These are phyloP conservation scores for Chamaedrilus cognettii DNA, from an alignment of 2,888 invertebrate species.

Conservation along the genomic window DNA sequence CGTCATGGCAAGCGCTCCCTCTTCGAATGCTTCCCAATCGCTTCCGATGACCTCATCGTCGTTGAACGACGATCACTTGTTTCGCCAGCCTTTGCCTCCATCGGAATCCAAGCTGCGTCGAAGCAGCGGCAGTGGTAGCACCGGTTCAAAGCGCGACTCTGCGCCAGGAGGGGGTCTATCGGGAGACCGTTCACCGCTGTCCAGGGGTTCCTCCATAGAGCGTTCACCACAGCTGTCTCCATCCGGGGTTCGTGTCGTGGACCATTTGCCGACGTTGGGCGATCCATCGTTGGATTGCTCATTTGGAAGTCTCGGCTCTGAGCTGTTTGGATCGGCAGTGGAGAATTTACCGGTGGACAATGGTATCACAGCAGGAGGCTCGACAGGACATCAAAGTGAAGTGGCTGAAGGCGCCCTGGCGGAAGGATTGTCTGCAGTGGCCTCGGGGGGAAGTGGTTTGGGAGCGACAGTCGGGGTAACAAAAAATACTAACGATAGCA, in stretches of 20 bases:
- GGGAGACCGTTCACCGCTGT: background rate
- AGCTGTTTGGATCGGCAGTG: background rate
- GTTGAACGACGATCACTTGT: slow-evolving; percentile 1
- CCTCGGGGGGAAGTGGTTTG: too few relatives aligned
- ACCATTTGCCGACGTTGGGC: background rate
- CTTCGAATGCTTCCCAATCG: background rate
- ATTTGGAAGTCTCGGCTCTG: too few relatives aligned
- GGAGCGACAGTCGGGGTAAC: too few relatives aligned
- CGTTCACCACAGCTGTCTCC: too few relatives aligned
- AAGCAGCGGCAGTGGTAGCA: slow-evolving; percentile 16
- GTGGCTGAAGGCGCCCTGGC: too few relatives aligned
- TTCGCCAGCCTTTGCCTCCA: slow-evolving; percentile 17
- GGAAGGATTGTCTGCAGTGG: too few relatives aligned
- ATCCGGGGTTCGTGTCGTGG: background rate
- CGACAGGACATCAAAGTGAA: too few relatives aligned
- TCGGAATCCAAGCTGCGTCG: background rate
- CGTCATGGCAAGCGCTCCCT: background rate
- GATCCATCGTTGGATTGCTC: too few relatives aligned
- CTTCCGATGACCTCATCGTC: background rate
- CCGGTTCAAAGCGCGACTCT: background rate
- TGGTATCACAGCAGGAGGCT: too few relatives aligned
- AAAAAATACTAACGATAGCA: too few relatives aligned
- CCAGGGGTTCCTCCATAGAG: background rate
- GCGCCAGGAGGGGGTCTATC: too few relatives aligned
- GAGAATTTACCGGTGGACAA: too few relatives aligned